These are phyloP conservation scores for Myotis planiceps DNA, from an alignment of 2,797 vertebrate species.

Conservation along the genomic window DNA sequence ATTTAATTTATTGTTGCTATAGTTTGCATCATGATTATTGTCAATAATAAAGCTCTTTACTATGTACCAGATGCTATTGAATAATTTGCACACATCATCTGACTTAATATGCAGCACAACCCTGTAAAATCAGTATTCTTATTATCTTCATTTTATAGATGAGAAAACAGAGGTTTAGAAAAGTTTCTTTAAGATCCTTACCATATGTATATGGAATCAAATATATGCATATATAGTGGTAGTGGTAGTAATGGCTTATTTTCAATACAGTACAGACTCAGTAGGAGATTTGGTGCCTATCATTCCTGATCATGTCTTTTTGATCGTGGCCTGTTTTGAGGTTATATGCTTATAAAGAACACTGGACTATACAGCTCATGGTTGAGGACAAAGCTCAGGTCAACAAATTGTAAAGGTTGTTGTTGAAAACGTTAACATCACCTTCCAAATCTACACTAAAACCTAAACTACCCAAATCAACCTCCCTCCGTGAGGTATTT, in stretches of 20 bases:
- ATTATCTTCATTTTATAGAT: background rate
- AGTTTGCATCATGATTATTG: background rate
- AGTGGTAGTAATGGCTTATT: background rate
- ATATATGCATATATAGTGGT: background rate
- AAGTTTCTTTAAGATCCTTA: background rate
- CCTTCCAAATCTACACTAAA: background rate
- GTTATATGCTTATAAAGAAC: background rate
- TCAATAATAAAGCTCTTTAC: background rate
- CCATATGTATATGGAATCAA: background rate
- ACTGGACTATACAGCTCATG: background rate
- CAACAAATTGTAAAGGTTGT: background rate
- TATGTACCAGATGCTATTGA: background rate
- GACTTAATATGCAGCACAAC: background rate
- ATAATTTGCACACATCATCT: background rate
- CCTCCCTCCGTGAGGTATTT: fast-evolving
- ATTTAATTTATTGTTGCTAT: background rate
- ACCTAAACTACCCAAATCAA: background rate
- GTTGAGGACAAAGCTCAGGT: background rate
- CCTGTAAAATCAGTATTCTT: background rate
- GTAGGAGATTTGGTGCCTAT: background rate
- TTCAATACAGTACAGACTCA: background rate
- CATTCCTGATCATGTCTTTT: background rate
- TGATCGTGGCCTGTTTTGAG: background rate
- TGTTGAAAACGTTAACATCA: background rate
- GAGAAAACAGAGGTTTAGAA: background rate